These are phyloP conservation scores for Halcyon leucocephala DNA, from an alignment of 2,797 vertebrate genomes.

Conservation along the genomic window DNA sequence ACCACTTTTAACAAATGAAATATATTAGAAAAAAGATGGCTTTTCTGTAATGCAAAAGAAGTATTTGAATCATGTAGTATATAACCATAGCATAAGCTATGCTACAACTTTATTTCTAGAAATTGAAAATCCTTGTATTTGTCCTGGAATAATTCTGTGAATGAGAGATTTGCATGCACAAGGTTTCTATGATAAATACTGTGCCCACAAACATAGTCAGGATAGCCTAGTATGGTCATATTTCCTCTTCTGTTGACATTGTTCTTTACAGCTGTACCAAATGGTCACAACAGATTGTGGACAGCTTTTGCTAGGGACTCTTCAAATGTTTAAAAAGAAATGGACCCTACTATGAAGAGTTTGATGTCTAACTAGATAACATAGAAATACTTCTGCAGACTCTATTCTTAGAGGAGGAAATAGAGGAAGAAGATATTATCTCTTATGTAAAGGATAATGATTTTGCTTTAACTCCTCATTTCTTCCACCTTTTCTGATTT, in stretches of 20 bases:
- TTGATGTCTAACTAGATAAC: neutral
- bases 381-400: neutral
- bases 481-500: neutral
- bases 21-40: neutral
- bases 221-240: neutral
- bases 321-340: neutral
- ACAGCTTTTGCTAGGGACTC: neutral
- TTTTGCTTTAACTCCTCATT: neutral
- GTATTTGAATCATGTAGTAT: neutral
- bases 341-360: neutral
- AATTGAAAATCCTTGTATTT: neutral
- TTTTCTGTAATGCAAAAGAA: neutral
- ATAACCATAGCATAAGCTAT: neutral
- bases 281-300: neutral
- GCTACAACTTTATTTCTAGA: neutral
- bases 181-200: neutral
- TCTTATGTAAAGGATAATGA: neutral
- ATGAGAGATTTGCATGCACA: neutral
- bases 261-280: neutral
- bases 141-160: neutral
- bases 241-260: neutral
- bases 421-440: neutral
- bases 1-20: neutral
- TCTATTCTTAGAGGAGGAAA: neutral
- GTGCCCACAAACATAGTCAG: neutral